These are phyloP conservation scores for Sebastes ruberrimus DNA, from an alignment of 2,797 vertebrate genomes.

Conservation along the genomic window DNA sequence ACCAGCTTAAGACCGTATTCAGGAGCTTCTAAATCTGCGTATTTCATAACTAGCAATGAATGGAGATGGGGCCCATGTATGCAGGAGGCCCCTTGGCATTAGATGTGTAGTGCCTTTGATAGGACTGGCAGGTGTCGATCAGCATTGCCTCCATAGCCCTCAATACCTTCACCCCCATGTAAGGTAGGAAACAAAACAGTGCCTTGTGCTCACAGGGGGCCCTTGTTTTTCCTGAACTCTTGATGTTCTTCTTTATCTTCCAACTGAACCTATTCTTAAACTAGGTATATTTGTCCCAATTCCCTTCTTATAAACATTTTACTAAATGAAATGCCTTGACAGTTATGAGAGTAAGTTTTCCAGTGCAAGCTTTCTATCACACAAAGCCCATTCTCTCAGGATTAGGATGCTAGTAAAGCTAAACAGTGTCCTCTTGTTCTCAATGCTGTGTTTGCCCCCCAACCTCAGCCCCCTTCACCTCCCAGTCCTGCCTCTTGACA, in stretches of 20 bases:
- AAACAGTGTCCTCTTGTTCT: slow-evolving; percentile 69
- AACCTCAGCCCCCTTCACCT: slow-evolving; percentile 48
- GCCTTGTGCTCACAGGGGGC: neutral
- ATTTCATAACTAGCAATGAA: slow-evolving; percentile 17
- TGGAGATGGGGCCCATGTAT: neutral
- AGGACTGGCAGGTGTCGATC: slow-evolving; percentile 18
- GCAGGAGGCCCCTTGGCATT: slow-evolving; percentile 6
- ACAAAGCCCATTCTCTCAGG: slow-evolving; percentile 56
- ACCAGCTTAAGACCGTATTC: neutral
- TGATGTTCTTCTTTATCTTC: neutral
- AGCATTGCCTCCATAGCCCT: neutral
- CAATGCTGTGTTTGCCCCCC: slow-evolving; percentile 22
- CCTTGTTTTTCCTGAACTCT: neutral
- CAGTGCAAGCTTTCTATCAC: slow-evolving; percentile 12
- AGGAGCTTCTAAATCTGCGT: slow-evolving; percentile 6
- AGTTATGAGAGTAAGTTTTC: slow-evolving; percentile 38
- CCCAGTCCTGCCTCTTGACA: slow-evolving; percentile 65
- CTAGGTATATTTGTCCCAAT: neutral
- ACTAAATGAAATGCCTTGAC: slow-evolving; percentile 15
- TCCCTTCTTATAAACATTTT: neutral
- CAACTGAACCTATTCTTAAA: neutral
- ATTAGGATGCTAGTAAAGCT: slow-evolving; percentile 61
- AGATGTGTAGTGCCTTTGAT: slow-evolving; percentile 1
- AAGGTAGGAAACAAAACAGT: slow-evolving; percentile 22
- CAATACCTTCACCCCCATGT: slow-evolving; percentile 3